These are phyloP conservation scores for Centrocercus urophasianus DNA, from an alignment of 2,113 vertebrate species.

Conservation along the genomic window DNA sequence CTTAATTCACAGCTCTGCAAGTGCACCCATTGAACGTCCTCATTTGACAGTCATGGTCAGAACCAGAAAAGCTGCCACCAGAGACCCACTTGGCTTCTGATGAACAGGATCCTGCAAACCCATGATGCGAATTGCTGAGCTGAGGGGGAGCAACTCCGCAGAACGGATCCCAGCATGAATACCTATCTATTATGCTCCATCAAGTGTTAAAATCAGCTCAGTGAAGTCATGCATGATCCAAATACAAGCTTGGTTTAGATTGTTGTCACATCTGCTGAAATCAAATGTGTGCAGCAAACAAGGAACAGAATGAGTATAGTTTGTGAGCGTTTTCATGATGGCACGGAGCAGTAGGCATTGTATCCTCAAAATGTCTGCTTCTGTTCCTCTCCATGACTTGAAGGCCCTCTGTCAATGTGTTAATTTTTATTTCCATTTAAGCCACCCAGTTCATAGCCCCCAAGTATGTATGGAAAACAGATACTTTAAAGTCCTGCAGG, in stretches of 20 bases:
- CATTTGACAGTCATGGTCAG: rapidly evolving
- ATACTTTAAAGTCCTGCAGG: background rate
- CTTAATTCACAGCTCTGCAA: background rate
- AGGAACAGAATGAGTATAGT: background rate
- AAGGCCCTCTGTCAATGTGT: background rate
- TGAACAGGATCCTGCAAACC: background rate
- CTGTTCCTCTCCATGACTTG: background rate
- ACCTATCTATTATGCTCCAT: background rate
- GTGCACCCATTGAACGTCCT: background rate
- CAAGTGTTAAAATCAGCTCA: background rate
- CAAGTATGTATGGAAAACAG: background rate
- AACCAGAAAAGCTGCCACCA: background rate
- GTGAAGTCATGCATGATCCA: background rate
- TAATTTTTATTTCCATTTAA: background rate
- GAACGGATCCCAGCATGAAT: background rate
- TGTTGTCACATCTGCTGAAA: background rate
- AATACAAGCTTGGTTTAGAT: background rate
- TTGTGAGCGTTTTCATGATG: background rate
- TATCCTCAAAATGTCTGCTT: background rate
- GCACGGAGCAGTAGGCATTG: background rate
- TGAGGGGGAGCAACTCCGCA: rapidly evolving
- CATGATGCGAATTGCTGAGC: background rate
- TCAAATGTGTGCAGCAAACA: background rate
- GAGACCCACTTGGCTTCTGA: background rate
- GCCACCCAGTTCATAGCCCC: background rate